Evolutionary conservation across 2,113 vertebrate species (phyloP), one percentile per base, ranked within the genome.

Genomic region (Pantherophis guttatus): DNA sequence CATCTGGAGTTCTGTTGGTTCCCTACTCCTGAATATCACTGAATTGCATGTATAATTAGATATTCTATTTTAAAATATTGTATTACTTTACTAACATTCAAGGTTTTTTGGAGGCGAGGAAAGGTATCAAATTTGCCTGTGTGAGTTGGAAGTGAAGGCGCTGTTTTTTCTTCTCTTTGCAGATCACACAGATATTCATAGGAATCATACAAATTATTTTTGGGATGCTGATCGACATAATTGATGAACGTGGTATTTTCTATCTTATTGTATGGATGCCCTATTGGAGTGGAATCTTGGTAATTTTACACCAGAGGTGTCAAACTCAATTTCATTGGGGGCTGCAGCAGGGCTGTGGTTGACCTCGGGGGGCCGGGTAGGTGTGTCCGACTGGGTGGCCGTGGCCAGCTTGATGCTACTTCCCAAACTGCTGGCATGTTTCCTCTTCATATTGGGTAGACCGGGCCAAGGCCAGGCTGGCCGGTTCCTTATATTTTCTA

Each of bases 141-240:
- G 54, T 58, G 15, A 53, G 24, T 11, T 50, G 48, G 52, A 17
- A 24, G 44, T 88, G 39, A 88, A 50, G 53, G 19, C 9, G 17
- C 0, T 85, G 3, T 19, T 3, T 3, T 24, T 26, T 21, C 1
- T 59, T 12, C 5, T 90, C 70, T 59, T 29, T 11, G 29, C 88
- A 93, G 92, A 90, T 93, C 88, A 86, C 75, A 24, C 92, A 93
- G 55, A 90, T 93, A 53, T 26, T 93, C 13, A 86, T 24, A 12
- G 75, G 88, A 48, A 5, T 86, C 5, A 3, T 33, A 1, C 19
- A 5, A 7, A 11, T 93, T 8, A 29, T 48, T 29, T 90, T 93
- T 26, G 92, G 70, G 4, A 29, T 90, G 21, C 24, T 93, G 19
- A 13, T 86, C 15, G 3, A 26, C 29, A 0, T 86, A 5, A 3